These are phyloP conservation scores for Matsumyia berberina DNA, from an alignment of 2,888 invertebrate genomes.

Conservation along the genomic window DNA sequence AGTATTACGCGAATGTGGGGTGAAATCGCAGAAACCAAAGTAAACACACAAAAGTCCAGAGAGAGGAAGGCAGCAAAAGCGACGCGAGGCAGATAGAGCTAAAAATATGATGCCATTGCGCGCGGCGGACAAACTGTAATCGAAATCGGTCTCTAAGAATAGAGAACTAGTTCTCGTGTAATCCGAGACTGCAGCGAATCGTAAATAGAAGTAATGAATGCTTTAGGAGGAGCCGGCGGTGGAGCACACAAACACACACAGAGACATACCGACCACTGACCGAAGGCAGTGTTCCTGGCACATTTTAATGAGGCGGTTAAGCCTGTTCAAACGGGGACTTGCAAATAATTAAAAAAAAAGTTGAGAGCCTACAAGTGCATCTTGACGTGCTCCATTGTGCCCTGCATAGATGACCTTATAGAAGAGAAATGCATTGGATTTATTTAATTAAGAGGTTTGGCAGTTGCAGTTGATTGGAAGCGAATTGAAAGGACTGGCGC, in stretches of 20 bases:
- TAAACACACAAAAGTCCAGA: slow-evolving; percentile 15
- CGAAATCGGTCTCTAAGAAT: slow-evolving; percentile 54
- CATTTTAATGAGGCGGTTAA: slow-evolving; percentile 52
- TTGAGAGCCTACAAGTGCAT: slow-evolving; percentile 13
- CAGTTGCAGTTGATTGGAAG: too few species aligned
- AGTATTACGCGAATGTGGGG: slow-evolving; percentile 28
- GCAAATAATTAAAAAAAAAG: slow-evolving; percentile 17
- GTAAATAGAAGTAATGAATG: slow-evolving; percentile 65
- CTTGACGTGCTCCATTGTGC: slow-evolving; percentile 29
- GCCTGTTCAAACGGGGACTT: slow-evolving; percentile 1
- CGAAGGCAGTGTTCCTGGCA: slow-evolving; percentile 14
- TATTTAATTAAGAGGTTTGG: too few species aligned
- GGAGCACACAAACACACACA: slow-evolving; percentile 5
- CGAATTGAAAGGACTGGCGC: too few species aligned
- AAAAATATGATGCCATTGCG: slow-evolving; percentile 51
- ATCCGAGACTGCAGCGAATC: slow-evolving; percentile 48
- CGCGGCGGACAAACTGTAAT: slow-evolving; percentile 48
- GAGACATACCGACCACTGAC: too few species aligned
- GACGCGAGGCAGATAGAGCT: slow-evolving; percentile 1
- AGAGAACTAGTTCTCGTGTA: slow-evolving; percentile 57
- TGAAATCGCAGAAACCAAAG: slow-evolving; percentile 4
- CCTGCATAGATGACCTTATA: neutral
- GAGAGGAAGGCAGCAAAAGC: slow-evolving; percentile 6
- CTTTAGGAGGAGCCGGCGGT: slow-evolving; percentile 32
- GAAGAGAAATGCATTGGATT: neutral